phyloP scores from a whole-genome alignment of 2,888 invertebrate genomes.

The Psylliodes chrysocephalus region DNA sequence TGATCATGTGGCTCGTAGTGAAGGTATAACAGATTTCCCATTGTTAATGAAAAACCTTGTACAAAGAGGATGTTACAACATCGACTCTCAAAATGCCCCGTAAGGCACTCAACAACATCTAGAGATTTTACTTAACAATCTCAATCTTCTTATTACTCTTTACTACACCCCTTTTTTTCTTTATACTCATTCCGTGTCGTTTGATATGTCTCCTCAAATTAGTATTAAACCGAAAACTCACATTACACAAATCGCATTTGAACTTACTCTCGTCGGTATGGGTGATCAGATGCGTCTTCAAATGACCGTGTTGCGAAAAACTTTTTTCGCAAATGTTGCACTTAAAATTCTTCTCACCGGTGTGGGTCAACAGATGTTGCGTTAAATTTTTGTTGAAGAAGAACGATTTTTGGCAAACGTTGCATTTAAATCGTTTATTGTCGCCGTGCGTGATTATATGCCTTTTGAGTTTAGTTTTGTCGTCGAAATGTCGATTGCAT shows the following conservation, averaged over 20 bases:
- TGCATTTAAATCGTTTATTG: background rate
- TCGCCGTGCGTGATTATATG: background rate
- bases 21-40: too few relatives aligned
- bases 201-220: background rate
- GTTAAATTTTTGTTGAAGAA: background rate
- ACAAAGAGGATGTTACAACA: too few relatives aligned
- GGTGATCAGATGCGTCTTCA: background rate
- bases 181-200: too few relatives aligned
- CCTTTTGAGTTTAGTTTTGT: background rate
- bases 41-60: too few relatives aligned
- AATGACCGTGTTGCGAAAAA: background rate
- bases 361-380: background rate
- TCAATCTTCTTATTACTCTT: too few relatives aligned
- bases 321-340: background rate
- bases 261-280: background rate
- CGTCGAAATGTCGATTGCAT: background rate
- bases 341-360: conserved; percentile 3
- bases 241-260: background rate
- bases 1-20: too few relatives aligned
- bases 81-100: too few relatives aligned
- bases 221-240: background rate
- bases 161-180: too few relatives aligned
- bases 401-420: background rate
- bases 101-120: too few relatives aligned
- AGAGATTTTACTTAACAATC: too few relatives aligned